A percentile compares a stretch with the other conserved stretches of the same genome.
phyloP scores from a whole-genome alignment of 2,113 vertebrate species.

The Atractosteus spatula region DNA sequence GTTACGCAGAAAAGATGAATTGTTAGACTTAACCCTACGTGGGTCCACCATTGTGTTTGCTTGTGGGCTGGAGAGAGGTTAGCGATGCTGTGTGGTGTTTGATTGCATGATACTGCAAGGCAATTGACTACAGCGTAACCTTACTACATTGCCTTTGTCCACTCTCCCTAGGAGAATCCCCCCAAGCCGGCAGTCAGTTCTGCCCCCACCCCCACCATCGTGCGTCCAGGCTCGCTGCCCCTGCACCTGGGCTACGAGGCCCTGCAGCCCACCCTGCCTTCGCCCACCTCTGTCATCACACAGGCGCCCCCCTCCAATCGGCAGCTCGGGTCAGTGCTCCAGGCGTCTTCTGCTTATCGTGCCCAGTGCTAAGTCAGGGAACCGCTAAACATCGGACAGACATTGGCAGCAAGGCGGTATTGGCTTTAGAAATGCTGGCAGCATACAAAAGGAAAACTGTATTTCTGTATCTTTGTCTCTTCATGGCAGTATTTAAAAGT shows the following conservation, averaged over 20 bases:
- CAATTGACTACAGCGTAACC: background rate
- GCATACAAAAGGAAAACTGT: no score
- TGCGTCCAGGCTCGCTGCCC: slow-evolving; percentile 89
- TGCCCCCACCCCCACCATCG: slow-evolving; percentile 87
- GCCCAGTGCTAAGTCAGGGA: background rate
- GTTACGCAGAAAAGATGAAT: background rate
- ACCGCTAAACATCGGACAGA: no score
- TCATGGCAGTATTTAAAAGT: no score
- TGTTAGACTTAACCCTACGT: background rate
- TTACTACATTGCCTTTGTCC: background rate
- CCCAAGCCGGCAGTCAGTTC: slow-evolving; percentile 76
- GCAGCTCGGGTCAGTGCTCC: slow-evolving; percentile 80
- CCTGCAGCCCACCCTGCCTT: slow-evolving; percentile 89
- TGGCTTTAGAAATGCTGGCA: no score
- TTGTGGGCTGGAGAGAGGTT: background rate
- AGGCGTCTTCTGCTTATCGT: background rate
- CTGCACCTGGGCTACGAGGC: slow-evolving; percentile 87
- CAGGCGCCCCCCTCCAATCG: slow-evolving; percentile 91
- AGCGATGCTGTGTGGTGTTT: background rate
- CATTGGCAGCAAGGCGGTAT: no score
- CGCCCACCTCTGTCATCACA: slow-evolving; percentile 95
- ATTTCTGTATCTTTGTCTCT: no score
- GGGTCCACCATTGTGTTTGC: no score
- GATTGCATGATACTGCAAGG: background rate
- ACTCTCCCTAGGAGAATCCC: slow-evolving; percentile 58